Evolutionary conservation across 53 echinoderm and acorn worm species (phyloP), one percentile per base, ranked within the genome.

Genomic region (Pentamera pediparva): DNA sequence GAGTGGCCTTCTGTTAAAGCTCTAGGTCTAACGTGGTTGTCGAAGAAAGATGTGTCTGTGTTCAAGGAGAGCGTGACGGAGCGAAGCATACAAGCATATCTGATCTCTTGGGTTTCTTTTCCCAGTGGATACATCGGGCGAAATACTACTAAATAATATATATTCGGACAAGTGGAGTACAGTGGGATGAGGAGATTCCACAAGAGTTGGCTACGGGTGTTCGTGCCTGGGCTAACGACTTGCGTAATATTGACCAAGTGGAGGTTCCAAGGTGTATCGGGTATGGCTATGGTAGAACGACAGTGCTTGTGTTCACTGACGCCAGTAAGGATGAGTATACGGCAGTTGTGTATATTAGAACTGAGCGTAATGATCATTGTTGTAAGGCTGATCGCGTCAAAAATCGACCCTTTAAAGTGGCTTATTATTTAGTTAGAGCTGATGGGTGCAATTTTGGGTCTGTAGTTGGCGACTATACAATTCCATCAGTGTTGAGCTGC

Each of bases 1-100:
- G 76, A 59, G 20, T 75, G 59, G 76, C 76, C 76, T 17, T 75
- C 76, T 59, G 60, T 75, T 22, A 75, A 75, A 37, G 24, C 76
- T 19, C 39, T 75, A 18, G 59, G 75, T 5, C n/a, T 75, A 26
- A 75, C 60, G 3, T 75, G 76, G 76, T 6, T 59, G n/a, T 9
- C 76, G 5, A 43, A 75, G 15, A 56, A 37, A 26, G 76, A 75
- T 39, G 24, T 75, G 18, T 75, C 59, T 75, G 76, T 75, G 27
- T 75, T 75, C 6, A 75, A 51, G 17, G 60, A 59, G 39, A 60
- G 22, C 5, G 59, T 75, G 59, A 59, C 60, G 5, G 59, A 75
- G 76, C 35, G 76, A 60, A 59, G 30, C 1, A 32, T 75, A 20
- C 70, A 25, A 69, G 25, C 11, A n/a, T 69, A 17, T 69, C 48